Base-by-base conservation (phyloP, 2,797 vertebrate genomes). In the Acanthis flammea region DNA sequence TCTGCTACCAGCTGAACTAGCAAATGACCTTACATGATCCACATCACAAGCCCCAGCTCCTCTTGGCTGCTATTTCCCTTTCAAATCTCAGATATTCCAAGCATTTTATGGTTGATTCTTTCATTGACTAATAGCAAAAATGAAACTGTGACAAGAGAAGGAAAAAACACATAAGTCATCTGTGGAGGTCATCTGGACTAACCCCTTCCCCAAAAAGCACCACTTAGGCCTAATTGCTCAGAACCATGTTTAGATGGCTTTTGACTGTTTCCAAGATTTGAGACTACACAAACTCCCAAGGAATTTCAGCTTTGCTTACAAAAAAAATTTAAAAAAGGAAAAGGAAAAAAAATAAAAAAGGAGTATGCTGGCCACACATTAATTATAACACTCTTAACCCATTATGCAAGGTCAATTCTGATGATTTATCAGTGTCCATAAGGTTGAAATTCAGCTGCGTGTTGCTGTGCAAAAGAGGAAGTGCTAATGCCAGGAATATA, bases 261-360 rank as follows among this genome's bases (percentile, higher is more conserved):
- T 57, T 31, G 57, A 27, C 14, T 76, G 10, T 35, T 50, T 33
- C 50, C 51, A 71, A 71, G 13, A 14, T 41, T 45, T 65, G 45
- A 28, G 13, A 60, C 22, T 28, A 16, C 11, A 42, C 10, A 47
- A 47, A 42, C 9, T 24, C 13, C 9, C 22, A 25, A 35, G 11
- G 9, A 73, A 54, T 51, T 67, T 21, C 35, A 80, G n/a, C 10
- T 88, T 51, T 30, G 11, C 11, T 57, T 44, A 28, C 2, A 2
- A 44, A 24, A 16, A 14, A 12, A 8, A 21, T 12, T 12, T 1
- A 3, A 2, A 7, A 23, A 2, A 3, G 0, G 3, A 5, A 21
- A 6, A 5, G 2, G 6, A 19, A 23, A 24, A 24, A 30, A 19
- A 54, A 14, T 3, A 22, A 33, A 22, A 14, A 8, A 14, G 1